Percentiles rank a stretch among this genome's conserved stretches.
Evolutionary conservation across 2,113 vertebrate species (phyloP).

Genomic region (Desmodus rotundus): DNA sequence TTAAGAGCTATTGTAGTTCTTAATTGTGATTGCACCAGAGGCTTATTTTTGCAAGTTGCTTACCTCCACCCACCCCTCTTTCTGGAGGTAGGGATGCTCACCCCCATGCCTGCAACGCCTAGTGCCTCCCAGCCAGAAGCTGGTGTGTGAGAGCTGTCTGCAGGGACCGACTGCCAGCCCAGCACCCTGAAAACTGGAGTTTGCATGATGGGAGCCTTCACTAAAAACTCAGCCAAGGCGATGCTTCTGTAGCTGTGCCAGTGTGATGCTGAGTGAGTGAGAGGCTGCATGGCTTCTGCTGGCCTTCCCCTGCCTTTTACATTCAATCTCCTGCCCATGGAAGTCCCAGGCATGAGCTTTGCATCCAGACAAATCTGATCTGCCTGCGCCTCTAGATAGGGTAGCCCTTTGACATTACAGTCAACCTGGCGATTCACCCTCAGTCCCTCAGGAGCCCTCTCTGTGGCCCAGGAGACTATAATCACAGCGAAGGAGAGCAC

Average conservation of each 20-base stretch:
- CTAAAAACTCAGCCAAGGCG: background rate
- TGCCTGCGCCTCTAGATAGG: background rate
- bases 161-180: background rate
- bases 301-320: background rate
- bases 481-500: background rate
- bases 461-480: background rate
- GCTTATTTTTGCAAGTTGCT: background rate
- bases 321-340: background rate
- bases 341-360: background rate
- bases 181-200: accelerated
- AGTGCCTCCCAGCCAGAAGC: background rate
- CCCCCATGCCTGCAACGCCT: background rate
- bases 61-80: background rate
- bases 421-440: background rate
- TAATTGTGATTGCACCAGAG: background rate
- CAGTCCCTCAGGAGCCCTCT: background rate
- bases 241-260: background rate
- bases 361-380: background rate
- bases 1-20: constrained; percentile 40
- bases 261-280: background rate
- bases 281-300: background rate
- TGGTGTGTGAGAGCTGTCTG: background rate
- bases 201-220: background rate
- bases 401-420: background rate
- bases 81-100: background rate